Evolutionary conservation across 2,888 invertebrate genomes (phyloP).

Genomic region (Euclidia mi): DNA sequence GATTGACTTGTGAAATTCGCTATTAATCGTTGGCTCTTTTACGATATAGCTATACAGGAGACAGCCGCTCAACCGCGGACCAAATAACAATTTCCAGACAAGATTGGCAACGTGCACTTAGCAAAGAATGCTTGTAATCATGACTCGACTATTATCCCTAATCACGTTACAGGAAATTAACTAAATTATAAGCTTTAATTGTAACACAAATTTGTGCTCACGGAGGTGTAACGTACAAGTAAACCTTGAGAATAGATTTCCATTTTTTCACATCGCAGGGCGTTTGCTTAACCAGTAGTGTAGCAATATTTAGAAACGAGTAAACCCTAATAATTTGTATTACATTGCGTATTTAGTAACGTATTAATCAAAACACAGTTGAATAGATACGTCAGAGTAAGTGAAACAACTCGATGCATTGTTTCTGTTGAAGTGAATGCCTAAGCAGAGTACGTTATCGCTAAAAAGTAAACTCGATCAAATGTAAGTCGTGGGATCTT

Average conservation of each 20-base stretch:
- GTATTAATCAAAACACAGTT: constrained; percentile 63
- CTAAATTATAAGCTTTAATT: constrained; percentile 75
- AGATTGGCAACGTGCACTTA: constrained; percentile 26
- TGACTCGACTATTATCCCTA: constrained; percentile 53
- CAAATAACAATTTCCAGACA: constrained; percentile 5
- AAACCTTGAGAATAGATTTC: constrained; percentile 82
- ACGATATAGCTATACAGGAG: too few species aligned
- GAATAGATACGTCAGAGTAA: constrained; percentile 60
- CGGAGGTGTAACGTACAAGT: constrained; percentile 72
- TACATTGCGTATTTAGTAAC: constrained; percentile 62
- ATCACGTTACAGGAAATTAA: constrained; percentile 72
- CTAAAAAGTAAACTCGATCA: constrained; percentile 78
- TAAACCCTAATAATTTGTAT: constrained; percentile 56
- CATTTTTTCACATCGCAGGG: constrained; percentile 76
- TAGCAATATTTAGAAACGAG: constrained; percentile 58
- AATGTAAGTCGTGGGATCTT: constrained; percentile 79
- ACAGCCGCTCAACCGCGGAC: too few species aligned
- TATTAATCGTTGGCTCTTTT: too few species aligned
- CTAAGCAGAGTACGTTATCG: constrained; percentile 69
- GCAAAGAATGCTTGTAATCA: constrained; percentile 38
- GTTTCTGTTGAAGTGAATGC: constrained; percentile 62
- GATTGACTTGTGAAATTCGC: too few species aligned
- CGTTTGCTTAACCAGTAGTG: constrained; percentile 75
- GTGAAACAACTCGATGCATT: constrained; percentile 69
- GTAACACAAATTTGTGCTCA: constrained; percentile 74